Base-by-base conservation (phyloP, 1,140 invertebrate species). In the Pseudoatta argentina region DNA sequence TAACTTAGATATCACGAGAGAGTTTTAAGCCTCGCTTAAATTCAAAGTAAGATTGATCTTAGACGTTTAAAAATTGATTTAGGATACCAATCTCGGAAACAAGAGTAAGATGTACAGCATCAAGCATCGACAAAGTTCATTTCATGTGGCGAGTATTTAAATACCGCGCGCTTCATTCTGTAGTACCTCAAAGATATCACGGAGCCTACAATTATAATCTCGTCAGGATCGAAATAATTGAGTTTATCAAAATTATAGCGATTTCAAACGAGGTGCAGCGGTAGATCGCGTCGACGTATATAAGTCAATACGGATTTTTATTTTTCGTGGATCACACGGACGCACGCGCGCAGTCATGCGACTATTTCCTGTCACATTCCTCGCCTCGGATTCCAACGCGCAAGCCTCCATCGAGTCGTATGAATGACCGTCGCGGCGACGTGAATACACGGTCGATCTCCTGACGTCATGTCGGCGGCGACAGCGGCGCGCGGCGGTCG, bases 391-490 rank as follows among this genome's bases (percentile, higher is more conserved):
- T 86, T 79, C 85, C 85, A 86, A 75, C 69, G 55, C 69, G 61
- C 51, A 16, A 53, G 66, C 75, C 24, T 86, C 83, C 72, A 76
- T 81, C 78, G 89, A 90, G 86, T 85, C 72, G 82, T 75, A 91
- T 88, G 90, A 91, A 91, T 91, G 90, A 87, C 87, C 72, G 87
- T 87, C 89, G 85, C 86, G 78, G 79, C 79, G 83, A 81, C 87
- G 85, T 67, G 69, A 87, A 59, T 51, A 83, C 78, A 82, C 85
- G 86, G 77, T 89, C 90, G 78, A 91, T 91, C 86, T 88, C 85
- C 71, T 88, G 91, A 91, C 90, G 87, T 91, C 90, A 87, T 76
- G 88, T 89, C 89, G 92, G 89, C 89, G 87, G 87, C 79, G 79
- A 82, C 79, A 61, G 85, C 81, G 88, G 86, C 90, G 76, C 76